phyloP scores from a whole-genome alignment of 2,888 invertebrate genomes.

The Heteropelma amictum region DNA sequence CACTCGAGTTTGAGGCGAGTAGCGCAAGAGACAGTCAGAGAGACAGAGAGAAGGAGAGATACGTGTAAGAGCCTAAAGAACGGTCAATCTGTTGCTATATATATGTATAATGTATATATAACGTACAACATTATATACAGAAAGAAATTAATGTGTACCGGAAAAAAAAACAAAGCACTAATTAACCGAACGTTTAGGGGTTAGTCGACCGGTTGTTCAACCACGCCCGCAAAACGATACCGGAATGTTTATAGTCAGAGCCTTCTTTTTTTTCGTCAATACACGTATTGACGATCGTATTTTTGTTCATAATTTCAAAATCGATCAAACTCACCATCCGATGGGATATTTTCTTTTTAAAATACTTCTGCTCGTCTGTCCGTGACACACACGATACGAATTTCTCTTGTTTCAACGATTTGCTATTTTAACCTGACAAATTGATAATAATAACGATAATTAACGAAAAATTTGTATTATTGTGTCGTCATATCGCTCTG shows the following conservation, averaged over 20 bases:
- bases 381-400: too few species aligned
- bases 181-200: slow-evolving; percentile 75
- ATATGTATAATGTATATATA: too few species aligned
- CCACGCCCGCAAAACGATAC: slow-evolving; percentile 66
- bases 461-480: too few species aligned
- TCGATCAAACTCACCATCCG: too few species aligned
- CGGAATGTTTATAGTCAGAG: neutral
- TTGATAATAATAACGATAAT: too few species aligned
- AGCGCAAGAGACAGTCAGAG: neutral
- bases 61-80: slow-evolving; percentile 2
- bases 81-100: neutral
- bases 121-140: neutral
- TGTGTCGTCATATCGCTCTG: too few species aligned
- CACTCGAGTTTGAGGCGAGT: slow-evolving; percentile 22
- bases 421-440: too few species aligned
- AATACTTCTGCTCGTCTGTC: too few species aligned
- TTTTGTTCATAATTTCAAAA: neutral
- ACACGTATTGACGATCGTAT: too few species aligned
- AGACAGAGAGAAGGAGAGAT: neutral
- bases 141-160: slow-evolving; percentile 11
- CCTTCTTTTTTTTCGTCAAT: neutral
- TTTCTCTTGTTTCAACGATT: too few species aligned
- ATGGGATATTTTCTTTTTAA: too few species aligned
- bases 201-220: slow-evolving; percentile 66
- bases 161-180: slow-evolving; percentile 62